These are phyloP conservation scores for Malachius bipustulatus DNA, from an alignment of 2,888 invertebrate species.

Conservation along the genomic window DNA sequence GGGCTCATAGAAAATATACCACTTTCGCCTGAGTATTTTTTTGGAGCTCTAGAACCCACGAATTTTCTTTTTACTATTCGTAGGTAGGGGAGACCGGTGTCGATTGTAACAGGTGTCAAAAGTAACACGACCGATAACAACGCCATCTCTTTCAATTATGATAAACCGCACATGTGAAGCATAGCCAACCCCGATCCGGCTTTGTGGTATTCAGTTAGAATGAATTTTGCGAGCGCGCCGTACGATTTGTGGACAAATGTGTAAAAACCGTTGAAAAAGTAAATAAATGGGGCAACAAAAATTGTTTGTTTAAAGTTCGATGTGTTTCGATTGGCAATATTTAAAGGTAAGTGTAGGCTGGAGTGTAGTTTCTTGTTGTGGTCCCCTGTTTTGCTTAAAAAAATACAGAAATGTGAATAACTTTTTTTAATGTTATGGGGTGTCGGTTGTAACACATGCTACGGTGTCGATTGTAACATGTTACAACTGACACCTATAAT, in stretches of 20 bases:
- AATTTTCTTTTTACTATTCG: too few relatives aligned
- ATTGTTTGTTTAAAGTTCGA: background rate
- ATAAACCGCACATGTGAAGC: conserved; percentile 1
- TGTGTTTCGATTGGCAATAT: background rate
- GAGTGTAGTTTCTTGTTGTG: background rate
- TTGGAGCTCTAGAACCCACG: too few relatives aligned
- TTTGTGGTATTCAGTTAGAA: conserved; percentile 2
- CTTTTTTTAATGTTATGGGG: background rate
- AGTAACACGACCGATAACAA: background rate
- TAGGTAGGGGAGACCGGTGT: conserved; percentile 3
- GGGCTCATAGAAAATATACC: too few relatives aligned
- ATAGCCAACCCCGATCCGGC: background rate
- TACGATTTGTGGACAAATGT: conserved; percentile 1
- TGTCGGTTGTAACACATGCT: conserved; percentile 3
- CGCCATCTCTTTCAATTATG: conserved; percentile 1
- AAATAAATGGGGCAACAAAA: background rate
- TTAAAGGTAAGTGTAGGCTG: background rate
- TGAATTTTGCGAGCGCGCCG: background rate
- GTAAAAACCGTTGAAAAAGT: background rate
- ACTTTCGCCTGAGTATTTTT: too few relatives aligned
- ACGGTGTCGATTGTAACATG: conserved; percentile 7
- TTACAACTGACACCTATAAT: conserved; percentile 5
- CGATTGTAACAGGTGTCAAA: conserved; percentile 3
- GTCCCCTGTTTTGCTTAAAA: background rate
- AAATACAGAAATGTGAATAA: conserved; percentile 2